A percentile compares a stretch with the other conserved stretches of the same genome.
phyloP scores from a whole-genome alignment of 2,113 vertebrate genomes.

The Poeciliopsis occidentalis region DNA sequence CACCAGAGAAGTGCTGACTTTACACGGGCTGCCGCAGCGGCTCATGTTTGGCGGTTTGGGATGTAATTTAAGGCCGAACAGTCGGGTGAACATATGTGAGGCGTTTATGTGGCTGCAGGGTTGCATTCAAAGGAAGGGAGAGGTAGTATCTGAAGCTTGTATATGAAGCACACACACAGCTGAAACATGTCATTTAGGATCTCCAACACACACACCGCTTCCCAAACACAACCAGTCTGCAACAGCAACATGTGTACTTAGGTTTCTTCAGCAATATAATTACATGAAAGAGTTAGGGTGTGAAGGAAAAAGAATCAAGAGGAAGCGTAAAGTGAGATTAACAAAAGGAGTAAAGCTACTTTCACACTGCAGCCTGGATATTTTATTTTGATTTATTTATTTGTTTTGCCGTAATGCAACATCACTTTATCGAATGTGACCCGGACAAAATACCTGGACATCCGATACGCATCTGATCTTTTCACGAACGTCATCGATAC shows the following conservation, averaged over 20 bases:
- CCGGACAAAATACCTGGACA: no score
- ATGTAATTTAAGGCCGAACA: slow-evolving; percentile 57
- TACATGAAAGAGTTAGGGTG: background rate
- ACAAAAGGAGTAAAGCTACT: no score
- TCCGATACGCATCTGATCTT: no score
- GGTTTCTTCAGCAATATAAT: slow-evolving; percentile 10
- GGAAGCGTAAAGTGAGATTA: background rate
- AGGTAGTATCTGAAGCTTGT: slow-evolving; percentile 28
- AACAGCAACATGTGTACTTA: slow-evolving; percentile 37
- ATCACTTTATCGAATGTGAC: no score
- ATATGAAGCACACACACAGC: slow-evolving; percentile 39
- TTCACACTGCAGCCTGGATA: no score
- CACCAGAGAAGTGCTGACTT: slow-evolving; percentile 13
- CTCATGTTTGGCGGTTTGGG: slow-evolving; percentile 8
- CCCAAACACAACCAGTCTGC: slow-evolving; percentile 10
- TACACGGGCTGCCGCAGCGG: slow-evolving; percentile 12
- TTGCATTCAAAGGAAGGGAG: slow-evolving; percentile 63
- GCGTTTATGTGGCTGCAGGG: slow-evolving; percentile 46
- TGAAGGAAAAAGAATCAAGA: background rate
- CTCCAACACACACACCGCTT: background rate
- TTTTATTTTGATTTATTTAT: no score
- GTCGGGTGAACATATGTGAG: slow-evolving; percentile 18
- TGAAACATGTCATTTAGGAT: slow-evolving; percentile 29
- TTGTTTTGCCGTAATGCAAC: no score
- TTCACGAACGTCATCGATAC: no score